phyloP scores from a whole-genome alignment of 2,888 invertebrate genomes.

The Venusia cambrica region DNA sequence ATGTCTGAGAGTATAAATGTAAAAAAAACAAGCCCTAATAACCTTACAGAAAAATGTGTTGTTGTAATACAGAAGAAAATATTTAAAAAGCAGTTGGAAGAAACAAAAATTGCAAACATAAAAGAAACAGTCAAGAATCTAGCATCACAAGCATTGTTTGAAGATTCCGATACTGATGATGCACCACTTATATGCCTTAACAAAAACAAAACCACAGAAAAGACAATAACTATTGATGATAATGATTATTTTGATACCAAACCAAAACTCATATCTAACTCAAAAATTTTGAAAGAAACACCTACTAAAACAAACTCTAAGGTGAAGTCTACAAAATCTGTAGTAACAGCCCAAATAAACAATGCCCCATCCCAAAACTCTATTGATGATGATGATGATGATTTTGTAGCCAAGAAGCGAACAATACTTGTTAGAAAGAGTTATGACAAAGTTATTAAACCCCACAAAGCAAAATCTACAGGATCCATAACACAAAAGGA shows the following conservation, averaged over 20 bases:
- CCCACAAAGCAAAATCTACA: slow-evolving; percentile 63
- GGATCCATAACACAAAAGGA: slow-evolving; percentile 70
- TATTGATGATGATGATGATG: slow-evolving; percentile 60
- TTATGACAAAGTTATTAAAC: slow-evolving; percentile 59
- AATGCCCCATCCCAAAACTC: slow-evolving; percentile 43
- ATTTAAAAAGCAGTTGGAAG: slow-evolving; percentile 41
- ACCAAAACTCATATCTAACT: slow-evolving; percentile 29
- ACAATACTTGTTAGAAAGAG: slow-evolving; percentile 61
- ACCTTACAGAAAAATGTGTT: slow-evolving; percentile 67
- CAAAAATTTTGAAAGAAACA: slow-evolving; percentile 36
- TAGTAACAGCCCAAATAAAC: slow-evolving; percentile 17
- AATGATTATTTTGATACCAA: slow-evolving; percentile 49
- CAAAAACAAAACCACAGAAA: slow-evolving; percentile 32
- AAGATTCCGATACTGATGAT: slow-evolving; percentile 62
- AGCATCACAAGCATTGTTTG: slow-evolving; percentile 50
- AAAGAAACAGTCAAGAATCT: slow-evolving; percentile 16
- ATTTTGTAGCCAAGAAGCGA: slow-evolving; percentile 53
- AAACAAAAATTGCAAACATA: slow-evolving; percentile 20
- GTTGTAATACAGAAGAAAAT: slow-evolving; percentile 68
- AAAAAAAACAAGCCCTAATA: slow-evolving; percentile 51
- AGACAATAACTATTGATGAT: slow-evolving; percentile 28
- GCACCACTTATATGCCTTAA: slow-evolving; percentile 51
- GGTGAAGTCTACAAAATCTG: slow-evolving; percentile 24
- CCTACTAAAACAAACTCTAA: slow-evolving; percentile 32
- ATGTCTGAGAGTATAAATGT: slow-evolving; percentile 4